These are phyloP conservation scores for Bothrops jararaca DNA, from an alignment of 2,113 vertebrate species.

Conservation along the genomic window DNA sequence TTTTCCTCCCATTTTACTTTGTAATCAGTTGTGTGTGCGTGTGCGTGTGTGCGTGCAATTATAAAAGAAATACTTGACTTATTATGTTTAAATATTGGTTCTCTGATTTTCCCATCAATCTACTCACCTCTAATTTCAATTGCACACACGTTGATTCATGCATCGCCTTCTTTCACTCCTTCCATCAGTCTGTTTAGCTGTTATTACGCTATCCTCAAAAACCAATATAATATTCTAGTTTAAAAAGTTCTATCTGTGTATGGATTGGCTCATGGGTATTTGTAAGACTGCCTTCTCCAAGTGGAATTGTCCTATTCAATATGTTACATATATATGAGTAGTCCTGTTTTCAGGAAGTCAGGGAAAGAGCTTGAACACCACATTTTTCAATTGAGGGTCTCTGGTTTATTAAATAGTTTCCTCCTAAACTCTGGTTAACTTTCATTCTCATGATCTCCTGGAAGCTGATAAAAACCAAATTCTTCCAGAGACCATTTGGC, in stretches of 20 bases:
- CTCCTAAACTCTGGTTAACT: not conserved
- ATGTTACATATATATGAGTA: not conserved
- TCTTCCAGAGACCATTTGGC: not conserved
- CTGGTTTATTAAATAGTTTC: not conserved
- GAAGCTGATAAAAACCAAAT: not conserved
- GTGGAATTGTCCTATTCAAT: not conserved
- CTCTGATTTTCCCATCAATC: not conserved
- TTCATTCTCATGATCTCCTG: not conserved
- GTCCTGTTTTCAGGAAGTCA: not conserved
- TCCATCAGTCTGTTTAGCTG: not conserved
- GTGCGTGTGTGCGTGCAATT: not conserved
- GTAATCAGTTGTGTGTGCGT: not conserved
- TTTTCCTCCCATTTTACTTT: conserved; percentile 51
- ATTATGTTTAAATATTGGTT: not conserved
- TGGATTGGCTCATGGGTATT: not conserved
- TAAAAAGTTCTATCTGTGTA: not conserved
- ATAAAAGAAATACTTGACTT: not conserved
- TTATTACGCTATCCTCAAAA: not conserved
- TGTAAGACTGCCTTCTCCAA: not conserved
- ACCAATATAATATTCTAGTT: not conserved
- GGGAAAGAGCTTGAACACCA: not conserved
- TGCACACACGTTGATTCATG: not conserved
- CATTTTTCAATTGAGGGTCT: not conserved
- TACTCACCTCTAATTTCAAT: not conserved
- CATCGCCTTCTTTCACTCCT: not conserved